Base-by-base conservation (phyloP, 2,113 vertebrate species). In the Ibidorhyncha struthersii region DNA sequence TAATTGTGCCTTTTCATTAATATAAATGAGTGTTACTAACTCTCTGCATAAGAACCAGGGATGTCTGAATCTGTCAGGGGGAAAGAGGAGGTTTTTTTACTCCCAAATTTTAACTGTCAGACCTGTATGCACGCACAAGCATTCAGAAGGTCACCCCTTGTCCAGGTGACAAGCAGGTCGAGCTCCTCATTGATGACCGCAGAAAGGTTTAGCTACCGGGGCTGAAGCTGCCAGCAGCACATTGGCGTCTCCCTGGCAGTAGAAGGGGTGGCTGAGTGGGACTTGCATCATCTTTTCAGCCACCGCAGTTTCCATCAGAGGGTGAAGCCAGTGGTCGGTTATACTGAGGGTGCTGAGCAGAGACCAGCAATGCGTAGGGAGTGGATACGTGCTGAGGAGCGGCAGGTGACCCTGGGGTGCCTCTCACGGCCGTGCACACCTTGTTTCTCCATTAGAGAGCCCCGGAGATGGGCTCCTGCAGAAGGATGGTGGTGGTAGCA, bases 371-470 rank as follows among this genome's bases (percentile, higher is more conserved):
- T 10, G 12, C 12, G 56, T 49, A n/a, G 38, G 27, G 55, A 71
- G 11, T 6, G 26, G 41, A 5, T n/a, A 14, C 0, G 3, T 36
- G 59, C 11, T 1, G 2, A 82, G 34, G 14, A 50, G 12, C 0
- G 2, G n/a, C 50, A 38, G 38, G 22, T 41, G 84, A 40, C 4
- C 2, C 16, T 11, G 45, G 45, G 8, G 3, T 58, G 27, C 4
- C 41, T 87, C 50, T 74, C 69, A 7, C 2, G 10, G 47, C 56
- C 82, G 9, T 2, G 2, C 34, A 49, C 40, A 55, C 38, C 10
- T 50, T 32, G 6, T 79, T 81, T 79, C 29, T 78, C 50, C 22
- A 10, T 82, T 45, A 71, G 27, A 56, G 50, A 66, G 9, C 17
- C 22, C 32, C 8, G 11, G 56, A 65, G 20, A 52, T 76, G 34